Conservation (phyloP, 1,140 invertebrate species). For the Aporrectodea caliginosa region DNA sequence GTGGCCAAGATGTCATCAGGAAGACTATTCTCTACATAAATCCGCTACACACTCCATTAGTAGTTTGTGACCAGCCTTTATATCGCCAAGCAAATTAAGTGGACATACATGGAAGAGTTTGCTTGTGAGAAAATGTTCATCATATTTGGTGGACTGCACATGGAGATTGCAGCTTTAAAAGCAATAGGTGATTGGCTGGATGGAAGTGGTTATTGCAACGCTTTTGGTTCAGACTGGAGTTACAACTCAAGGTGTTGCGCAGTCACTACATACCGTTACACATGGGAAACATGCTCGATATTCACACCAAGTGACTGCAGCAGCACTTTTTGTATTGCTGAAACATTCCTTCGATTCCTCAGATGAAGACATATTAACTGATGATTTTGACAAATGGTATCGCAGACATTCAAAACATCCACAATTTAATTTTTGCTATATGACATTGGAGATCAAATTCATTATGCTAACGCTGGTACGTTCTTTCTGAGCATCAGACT, state of each 20-base stretch:
- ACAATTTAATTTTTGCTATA: background rate
- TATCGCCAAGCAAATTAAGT: slow-evolving; percentile 39
- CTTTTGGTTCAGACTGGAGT: background rate
- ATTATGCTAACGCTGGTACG: background rate
- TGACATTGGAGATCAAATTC: background rate
- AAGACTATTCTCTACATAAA: background rate
- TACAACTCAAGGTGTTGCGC: background rate
- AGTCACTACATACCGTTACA: background rate
- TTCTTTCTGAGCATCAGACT: background rate
- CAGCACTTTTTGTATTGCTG: background rate
- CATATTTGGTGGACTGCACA: slow-evolving; percentile 40
- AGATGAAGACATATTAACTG: too few relatives aligned
- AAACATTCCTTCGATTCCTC: too few relatives aligned
- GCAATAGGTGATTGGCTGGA: slow-evolving; percentile 37
- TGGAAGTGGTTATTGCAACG: slow-evolving; percentile 36
- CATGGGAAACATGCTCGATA: background rate
- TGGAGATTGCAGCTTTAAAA: slow-evolving; percentile 37
- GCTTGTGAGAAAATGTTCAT: slow-evolving; percentile 38
- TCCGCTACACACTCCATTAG: background rate
- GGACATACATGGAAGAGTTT: slow-evolving; percentile 36
- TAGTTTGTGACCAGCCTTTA: slow-evolving; percentile 36
- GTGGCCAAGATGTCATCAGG: too few relatives aligned
- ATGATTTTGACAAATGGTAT: too few relatives aligned
- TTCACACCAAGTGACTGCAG: background rate
- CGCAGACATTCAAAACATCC: too few relatives aligned